Evolutionary conservation across 2,113 vertebrate species (phyloP), one percentile per base, ranked within the genome.

Genomic region (Barnardius zonarius): DNA sequence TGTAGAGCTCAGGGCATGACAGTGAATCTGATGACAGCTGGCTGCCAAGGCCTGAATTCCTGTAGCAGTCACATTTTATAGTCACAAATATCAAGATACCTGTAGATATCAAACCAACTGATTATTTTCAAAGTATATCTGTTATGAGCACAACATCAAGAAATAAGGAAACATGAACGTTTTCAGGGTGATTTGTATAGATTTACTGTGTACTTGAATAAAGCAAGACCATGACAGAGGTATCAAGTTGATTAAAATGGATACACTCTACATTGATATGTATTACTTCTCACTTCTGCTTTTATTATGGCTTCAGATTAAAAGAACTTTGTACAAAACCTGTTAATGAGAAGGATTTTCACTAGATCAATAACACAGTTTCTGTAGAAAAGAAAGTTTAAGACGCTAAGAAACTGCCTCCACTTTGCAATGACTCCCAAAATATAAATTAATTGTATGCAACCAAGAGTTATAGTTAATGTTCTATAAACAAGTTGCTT

Each of bases 1-100:
- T 64, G 94, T 98, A 67, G 97, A 98, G 84, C 97, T 98, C 62
- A 97, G 96, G 95, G 97, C 97, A 55, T 98, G 79, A 74, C 97
- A 94, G 63, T 90, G 90, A 68, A 98, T 92, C 33, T 95, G 81
- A 62, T 24, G 41, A 80, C 97, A 97, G 59, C 92, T 96, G 90
- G 94, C 90, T 87, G 96, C 86, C 70, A 98, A 69, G 73, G 91
- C 97, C 88, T 95, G 92, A 74, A 98, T 93, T 31, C 98, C 97
- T 86, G 66, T 75, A 62, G 98, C 96, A 66, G 96, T 98, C 54
- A 98, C 74, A 9, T 93, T 91, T 75, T 77, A 90, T 96, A 98
- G 46, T 90, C 94, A 91, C 97, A 98, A 95, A 98, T 93, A 96
- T 98, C 86, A 54, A 98, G 88, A 78, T 83, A 96, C 41, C 96